A percentile compares a stretch with the other conserved stretches of the same genome.
Evolutionary conservation across 2,888 invertebrate species (phyloP).

Genomic region (Panzeria rudis): DNA sequence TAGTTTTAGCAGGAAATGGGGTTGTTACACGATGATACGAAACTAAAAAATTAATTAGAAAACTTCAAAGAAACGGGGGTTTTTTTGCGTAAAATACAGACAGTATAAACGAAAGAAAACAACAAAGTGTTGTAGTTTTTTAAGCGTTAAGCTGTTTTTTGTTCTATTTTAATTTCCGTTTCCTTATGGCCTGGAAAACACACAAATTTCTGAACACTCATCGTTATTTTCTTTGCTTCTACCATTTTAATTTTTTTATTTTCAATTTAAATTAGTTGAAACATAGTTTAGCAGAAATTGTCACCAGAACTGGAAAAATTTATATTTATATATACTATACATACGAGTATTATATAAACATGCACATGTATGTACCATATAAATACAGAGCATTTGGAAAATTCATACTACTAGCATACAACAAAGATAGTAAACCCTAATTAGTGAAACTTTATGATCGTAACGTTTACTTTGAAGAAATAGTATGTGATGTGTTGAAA

Average conservation of each 20-base stretch:
- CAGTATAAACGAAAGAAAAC: constrained; percentile 16
- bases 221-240: background rate
- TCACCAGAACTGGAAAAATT: constrained; percentile 1
- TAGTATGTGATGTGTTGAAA: too few relatives aligned
- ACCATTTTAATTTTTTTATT: background rate
- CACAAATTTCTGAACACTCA: background rate
- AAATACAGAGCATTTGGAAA: background rate
- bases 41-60: constrained; percentile 35
- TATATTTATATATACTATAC: background rate
- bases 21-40: constrained; percentile 15
- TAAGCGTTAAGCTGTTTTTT: constrained; percentile 17
- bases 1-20: constrained; percentile 2
- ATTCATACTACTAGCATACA: background rate
- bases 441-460: too few relatives aligned
- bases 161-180: constrained; percentile 54
- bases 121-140: constrained; percentile 54
- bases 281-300: constrained; percentile 5
- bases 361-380: background rate
- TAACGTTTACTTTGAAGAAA: too few relatives aligned
- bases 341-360: too few relatives aligned
- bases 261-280: constrained; percentile 26
- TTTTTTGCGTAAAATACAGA: constrained; percentile 7
- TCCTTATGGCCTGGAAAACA: constrained; percentile 31
- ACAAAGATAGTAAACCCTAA: too few relatives aligned
- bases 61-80: constrained; percentile 7